Conservation (phyloP, 2,797 vertebrate species). For the Lophius americanus region DNA sequence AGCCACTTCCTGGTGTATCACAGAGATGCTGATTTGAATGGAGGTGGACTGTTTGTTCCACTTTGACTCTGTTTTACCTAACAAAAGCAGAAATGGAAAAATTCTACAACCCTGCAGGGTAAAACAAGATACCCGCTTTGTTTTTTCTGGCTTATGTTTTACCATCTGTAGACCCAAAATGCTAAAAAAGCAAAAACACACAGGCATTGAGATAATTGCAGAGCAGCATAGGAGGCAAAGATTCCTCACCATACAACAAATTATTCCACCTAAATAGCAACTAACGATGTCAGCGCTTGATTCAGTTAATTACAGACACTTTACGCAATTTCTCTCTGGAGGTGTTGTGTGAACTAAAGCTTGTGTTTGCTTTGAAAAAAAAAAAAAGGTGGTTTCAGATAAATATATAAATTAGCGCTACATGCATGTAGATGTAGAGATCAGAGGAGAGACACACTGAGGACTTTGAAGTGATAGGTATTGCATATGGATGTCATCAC, state of each 20-base stretch:
- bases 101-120: background rate
- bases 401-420: background rate
- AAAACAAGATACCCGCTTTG: too few species aligned
- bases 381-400: background rate
- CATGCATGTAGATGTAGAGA: background rate
- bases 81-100: conserved; percentile 15
- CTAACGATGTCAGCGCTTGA: background rate
- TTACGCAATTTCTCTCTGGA: background rate
- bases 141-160: background rate
- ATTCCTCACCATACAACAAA: background rate
- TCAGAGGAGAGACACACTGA: conserved; percentile 1
- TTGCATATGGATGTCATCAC: conserved; percentile 64
- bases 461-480: conserved; percentile 11
- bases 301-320: background rate
- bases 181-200: background rate
- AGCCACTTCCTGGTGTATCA: conserved; percentile 21
- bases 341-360: background rate
- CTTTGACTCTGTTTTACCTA: conserved; percentile 10
- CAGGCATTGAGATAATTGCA: background rate
- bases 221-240: background rate
- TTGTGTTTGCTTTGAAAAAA: conserved; percentile 4
- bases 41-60: conserved; percentile 25
- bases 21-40: conserved; percentile 24
- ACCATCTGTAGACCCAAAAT: background rate
- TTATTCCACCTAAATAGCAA: rapidly evolving